These are phyloP conservation scores for Cryptoprocta ferox DNA, from an alignment of 2,797 vertebrate genomes.

Conservation along the genomic window DNA sequence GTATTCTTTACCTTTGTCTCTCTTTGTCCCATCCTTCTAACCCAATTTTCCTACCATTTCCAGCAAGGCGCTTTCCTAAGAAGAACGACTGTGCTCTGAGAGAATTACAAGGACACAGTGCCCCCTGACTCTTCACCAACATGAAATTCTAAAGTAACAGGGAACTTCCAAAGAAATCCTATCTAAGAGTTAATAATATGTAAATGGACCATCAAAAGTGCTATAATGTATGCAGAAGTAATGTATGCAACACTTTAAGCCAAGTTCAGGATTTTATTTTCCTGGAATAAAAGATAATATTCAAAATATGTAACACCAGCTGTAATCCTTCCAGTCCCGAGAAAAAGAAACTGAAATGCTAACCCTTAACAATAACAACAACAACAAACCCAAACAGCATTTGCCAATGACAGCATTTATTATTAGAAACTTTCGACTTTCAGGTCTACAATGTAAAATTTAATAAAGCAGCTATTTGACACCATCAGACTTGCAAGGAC, in stretches of 20 bases:
- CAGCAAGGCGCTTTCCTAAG: neutral
- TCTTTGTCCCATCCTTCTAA: neutral
- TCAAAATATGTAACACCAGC: conserved; percentile 67
- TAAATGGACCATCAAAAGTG: conserved; percentile 53
- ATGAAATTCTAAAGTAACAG: conserved; percentile 40
- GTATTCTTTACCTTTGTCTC: neutral
- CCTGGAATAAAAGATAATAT: conserved; percentile 61
- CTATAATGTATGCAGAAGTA: conserved; percentile 51
- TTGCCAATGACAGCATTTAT: conserved; percentile 54
- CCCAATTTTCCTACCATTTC: neutral
- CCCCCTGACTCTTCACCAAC: neutral
- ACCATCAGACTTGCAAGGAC: conserved; percentile 74
- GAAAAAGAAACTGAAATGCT: conserved; percentile 60
- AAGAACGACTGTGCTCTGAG: neutral
- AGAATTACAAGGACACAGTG: conserved; percentile 57
- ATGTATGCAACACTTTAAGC: conserved; percentile 55
- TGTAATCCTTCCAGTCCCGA: conserved; percentile 50
- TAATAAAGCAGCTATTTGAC: conserved; percentile 73
- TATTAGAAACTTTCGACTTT: conserved; percentile 67
- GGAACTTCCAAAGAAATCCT: conserved; percentile 48
- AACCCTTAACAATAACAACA: neutral
- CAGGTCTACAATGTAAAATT: conserved; percentile 56
- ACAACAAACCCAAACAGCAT: neutral
- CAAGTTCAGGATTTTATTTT: conserved; percentile 49
- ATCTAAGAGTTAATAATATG: conserved; percentile 64